A percentile compares a stretch with the other conserved stretches of the same genome.
These are phyloP conservation scores for Lerema accius DNA, from an alignment of 1,140 invertebrate genomes.

Conservation along the genomic window DNA sequence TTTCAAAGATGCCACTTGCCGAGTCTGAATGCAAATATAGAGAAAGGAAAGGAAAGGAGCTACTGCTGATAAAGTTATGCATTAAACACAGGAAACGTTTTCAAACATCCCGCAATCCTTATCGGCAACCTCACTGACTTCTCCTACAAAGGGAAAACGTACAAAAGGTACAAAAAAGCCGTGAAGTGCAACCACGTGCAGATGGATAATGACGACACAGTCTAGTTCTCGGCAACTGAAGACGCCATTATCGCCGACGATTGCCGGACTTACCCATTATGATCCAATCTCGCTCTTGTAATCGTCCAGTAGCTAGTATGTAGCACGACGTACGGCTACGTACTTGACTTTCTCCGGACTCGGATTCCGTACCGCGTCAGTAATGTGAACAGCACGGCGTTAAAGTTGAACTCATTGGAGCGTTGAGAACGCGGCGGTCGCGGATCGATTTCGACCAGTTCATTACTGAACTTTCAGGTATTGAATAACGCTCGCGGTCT, in stretches of 20 bases:
- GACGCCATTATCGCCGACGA: constrained; percentile 49
- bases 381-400: constrained; percentile 68
- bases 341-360: constrained; percentile 75
- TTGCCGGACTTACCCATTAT: constrained; percentile 66
- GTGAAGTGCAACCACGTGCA: constrained; percentile 46
- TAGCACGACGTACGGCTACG: constrained; percentile 61
- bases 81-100: constrained; percentile 23
- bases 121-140: constrained; percentile 30
- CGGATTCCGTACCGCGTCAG: constrained; percentile 71
- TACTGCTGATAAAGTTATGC: not conserved
- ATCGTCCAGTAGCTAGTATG: constrained; percentile 62
- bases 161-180: constrained; percentile 35
- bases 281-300: constrained; percentile 68
- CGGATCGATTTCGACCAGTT: constrained; percentile 72
- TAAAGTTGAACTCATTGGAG: constrained; percentile 65
- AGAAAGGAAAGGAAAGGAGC: constrained; percentile 42
- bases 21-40: constrained; percentile 37
- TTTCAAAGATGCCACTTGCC: constrained; percentile 38
- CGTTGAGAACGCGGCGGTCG: constrained; percentile 55
- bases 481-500: constrained; percentile 58
- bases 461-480: constrained; percentile 53
- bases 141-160: constrained; percentile 30
- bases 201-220: constrained; percentile 53
- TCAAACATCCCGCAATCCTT: constrained; percentile 25
- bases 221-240: constrained; percentile 53